Evolutionary conservation across 1,140 invertebrate genomes (phyloP).

Genomic region (Melipona quadrifasciata): DNA sequence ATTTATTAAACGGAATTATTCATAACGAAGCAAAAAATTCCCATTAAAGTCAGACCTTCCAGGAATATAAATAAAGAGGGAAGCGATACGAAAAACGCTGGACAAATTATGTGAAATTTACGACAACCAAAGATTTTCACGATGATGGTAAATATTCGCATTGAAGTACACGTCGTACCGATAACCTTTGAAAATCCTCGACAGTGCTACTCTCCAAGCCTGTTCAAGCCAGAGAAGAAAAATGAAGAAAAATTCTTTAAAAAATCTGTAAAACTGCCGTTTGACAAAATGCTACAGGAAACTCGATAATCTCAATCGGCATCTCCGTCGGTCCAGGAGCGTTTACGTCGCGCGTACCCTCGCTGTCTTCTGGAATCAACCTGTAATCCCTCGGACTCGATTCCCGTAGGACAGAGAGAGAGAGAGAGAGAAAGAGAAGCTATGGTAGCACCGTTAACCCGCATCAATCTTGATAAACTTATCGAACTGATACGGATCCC

Average conservation of each 20-base stretch:
- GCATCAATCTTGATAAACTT: conserved; percentile 15
- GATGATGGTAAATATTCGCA: not conserved
- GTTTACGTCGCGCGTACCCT: not conserved
- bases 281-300: not conserved
- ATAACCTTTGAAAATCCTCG: not conserved
- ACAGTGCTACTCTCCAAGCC: no score
- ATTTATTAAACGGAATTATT: not conserved
- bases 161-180: not conserved
- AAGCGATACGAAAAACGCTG: not conserved
- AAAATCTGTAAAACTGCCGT: not conserved
- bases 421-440: not conserved
- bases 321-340: no score
- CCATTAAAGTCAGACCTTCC: not conserved
- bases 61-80: not conserved
- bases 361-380: not conserved
- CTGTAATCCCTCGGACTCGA: not conserved
- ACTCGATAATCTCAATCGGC: not conserved
- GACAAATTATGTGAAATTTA: not conserved
- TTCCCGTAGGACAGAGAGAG: not conserved
- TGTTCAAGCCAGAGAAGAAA: no score
- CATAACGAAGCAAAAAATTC: not conserved
- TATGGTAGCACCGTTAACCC: not conserved
- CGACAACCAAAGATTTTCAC: not conserved
- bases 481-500: not conserved
- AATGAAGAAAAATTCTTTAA: not conserved